phyloP scores from a whole-genome alignment of 2,888 invertebrate genomes.

The Tetropium fuscum region DNA sequence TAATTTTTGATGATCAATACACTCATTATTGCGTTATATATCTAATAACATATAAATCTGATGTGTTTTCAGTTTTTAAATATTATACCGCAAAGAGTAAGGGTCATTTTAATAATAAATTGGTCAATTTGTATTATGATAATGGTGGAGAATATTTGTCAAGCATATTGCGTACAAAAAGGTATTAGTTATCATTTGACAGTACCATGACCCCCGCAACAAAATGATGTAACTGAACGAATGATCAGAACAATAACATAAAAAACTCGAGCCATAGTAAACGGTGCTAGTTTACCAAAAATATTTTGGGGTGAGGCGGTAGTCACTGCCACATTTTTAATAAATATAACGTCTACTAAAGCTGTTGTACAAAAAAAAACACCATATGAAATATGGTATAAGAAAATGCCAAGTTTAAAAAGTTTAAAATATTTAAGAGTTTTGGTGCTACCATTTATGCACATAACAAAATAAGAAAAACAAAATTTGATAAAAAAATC shows the following conservation, averaged over 20 bases:
- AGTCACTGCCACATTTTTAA: conserved; percentile 57
- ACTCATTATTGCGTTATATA: not conserved
- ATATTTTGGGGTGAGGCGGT: conserved; percentile 61
- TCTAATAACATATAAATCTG: not conserved
- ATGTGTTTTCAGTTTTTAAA: conserved; percentile 55
- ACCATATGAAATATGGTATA: too few relatives aligned
- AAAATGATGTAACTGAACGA: conserved; percentile 60
- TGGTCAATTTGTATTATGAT: conserved; percentile 40
- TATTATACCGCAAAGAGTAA: conserved; percentile 42
- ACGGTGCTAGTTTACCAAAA: conserved; percentile 52
- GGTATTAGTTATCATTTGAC: conserved; percentile 60
- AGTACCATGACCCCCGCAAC: conserved; percentile 60
- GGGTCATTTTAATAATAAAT: conserved; percentile 32
- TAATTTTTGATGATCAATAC: not conserved
- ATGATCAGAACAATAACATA: conserved; percentile 60
- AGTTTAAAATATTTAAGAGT: conserved; percentile 50
- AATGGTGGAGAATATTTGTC: conserved; percentile 37
- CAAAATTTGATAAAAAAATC: not conserved
- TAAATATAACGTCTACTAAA: conserved; percentile 58
- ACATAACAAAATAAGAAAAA: not conserved
- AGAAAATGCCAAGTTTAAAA: conserved; percentile 54
- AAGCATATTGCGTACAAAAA: conserved; percentile 34
- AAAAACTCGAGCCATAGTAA: conserved; percentile 58
- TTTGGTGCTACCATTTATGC: conserved; percentile 47
- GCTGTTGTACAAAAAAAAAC: conserved; percentile 54